Conservation (phyloP, 2,888 invertebrate species). For the Xestoiulus laeticollis region DNA sequence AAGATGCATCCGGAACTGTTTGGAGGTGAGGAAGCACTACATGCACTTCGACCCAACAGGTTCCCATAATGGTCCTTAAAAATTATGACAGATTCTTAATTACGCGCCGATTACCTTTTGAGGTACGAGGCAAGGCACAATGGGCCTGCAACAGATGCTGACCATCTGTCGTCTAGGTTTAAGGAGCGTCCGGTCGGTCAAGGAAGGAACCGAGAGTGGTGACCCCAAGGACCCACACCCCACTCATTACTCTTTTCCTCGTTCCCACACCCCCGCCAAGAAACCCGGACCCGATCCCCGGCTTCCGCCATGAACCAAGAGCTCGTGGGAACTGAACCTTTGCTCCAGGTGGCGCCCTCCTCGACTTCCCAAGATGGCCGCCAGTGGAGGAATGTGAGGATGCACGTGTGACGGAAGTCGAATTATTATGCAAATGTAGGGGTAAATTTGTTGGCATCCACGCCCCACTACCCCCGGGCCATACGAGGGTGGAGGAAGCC, state of each 20-base stretch:
- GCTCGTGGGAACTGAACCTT: neutral
- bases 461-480: neutral
- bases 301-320: neutral
- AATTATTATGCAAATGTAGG: neutral
- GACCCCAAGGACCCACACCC: neutral
- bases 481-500: neutral
- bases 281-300: neutral
- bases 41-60: neutral
- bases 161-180: constrained; percentile 4
- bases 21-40: neutral
- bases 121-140: neutral
- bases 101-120: neutral
- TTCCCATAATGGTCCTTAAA: neutral
- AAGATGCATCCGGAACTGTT: no score
- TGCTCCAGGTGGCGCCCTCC: neutral
- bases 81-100: neutral
- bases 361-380: neutral
- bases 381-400: neutral
- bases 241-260: neutral
- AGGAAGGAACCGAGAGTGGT: constrained; percentile 15
- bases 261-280: constrained; percentile 34
- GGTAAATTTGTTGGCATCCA: neutral
- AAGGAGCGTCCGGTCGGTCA: constrained; percentile 32
- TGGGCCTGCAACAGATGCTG: constrained; percentile 9
- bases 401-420: neutral